These are phyloP conservation scores for Ecliptopera silaceata DNA, from an alignment of 2,888 invertebrate genomes.

Conservation along the genomic window DNA sequence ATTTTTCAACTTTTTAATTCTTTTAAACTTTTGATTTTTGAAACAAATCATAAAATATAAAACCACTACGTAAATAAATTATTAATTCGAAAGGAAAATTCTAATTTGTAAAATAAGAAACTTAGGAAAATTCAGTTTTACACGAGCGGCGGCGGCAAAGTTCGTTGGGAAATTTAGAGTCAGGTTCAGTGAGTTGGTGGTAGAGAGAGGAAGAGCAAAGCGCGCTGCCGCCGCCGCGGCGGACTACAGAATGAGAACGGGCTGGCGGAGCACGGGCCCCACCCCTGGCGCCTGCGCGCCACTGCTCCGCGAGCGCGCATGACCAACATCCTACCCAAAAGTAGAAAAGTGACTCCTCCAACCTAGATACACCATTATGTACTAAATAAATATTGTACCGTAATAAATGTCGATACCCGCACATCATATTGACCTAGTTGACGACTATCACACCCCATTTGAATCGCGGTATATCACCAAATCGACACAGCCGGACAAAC, in stretches of 20 bases:
- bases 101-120: slow-evolving; percentile 57
- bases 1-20: slow-evolving; percentile 17
- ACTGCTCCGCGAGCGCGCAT: slow-evolving; percentile 63
- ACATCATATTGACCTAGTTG: slow-evolving; percentile 68
- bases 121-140: slow-evolving; percentile 52
- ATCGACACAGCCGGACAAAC: slow-evolving; percentile 18
- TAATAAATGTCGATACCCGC: slow-evolving; percentile 63
- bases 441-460: slow-evolving; percentile 55
- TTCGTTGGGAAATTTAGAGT: slow-evolving; percentile 48
- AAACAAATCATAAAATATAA: slow-evolving; percentile 55
- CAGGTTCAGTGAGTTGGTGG: slow-evolving; percentile 49
- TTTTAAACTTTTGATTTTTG: slow-evolving; percentile 34
- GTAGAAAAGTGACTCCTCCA: slow-evolving; percentile 82
- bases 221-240: slow-evolving; percentile 75
- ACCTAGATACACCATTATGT: slow-evolving; percentile 79
- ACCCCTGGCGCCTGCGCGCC: slow-evolving; percentile 78
- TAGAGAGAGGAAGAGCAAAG: slow-evolving; percentile 52
- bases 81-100: slow-evolving; percentile 48
- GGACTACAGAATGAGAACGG: slow-evolving; percentile 77
- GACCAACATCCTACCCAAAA: slow-evolving; percentile 80
- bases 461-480: slow-evolving; percentile 36
- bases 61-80: slow-evolving; percentile 63
- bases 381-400: slow-evolving; percentile 80
- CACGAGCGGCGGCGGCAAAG: slow-evolving; percentile 76
- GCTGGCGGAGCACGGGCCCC: slow-evolving; percentile 71